Base-by-base conservation (phyloP, 2,797 vertebrate genomes). In the Bryconaethiops microstoma region DNA sequence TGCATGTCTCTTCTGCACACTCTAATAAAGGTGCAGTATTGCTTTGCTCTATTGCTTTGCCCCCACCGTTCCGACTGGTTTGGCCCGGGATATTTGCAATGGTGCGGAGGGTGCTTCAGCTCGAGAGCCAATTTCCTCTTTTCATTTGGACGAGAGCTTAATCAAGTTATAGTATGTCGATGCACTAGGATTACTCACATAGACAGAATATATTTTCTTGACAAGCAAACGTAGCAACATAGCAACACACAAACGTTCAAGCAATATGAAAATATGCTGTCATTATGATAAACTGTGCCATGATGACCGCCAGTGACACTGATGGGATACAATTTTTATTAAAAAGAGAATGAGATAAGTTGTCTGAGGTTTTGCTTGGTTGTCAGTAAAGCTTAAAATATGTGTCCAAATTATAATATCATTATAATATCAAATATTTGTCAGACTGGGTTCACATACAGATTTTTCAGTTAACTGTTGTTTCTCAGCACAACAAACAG, bases 81-180 rank as follows among this genome's bases (percentile, higher is more conserved):
- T 23, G 62, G 68, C 12, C 59, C 60, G 17, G 67, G 69, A 74
- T 74, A 76, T 79, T 76, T 65, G 78, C 77, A 67, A 73, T 52
- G 73, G 68, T 71, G 79, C 21, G 14, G 57, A 78, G 74, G 42
- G 69, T 63, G 64, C 62, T 77, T 81, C 75, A 54, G 16, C 79
- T 62, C 65, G 77, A 85, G 81, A 69, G 78, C 74, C 78, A 85
- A 85, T 85, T 83, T 83, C 81, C 78, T 77, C 59, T 78, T 81
- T 85, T 83, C 59, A 83, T 80, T 78, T 77, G 50, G 17, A 35
- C 25, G 9, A 83, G 65, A 39, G 35, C 52, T 78, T 85, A 75
- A 85, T 83, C 75, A 78, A 78, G 81, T 78, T 71, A 74, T 68
- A 55, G 48, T 71, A 40, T 48, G 65, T 73, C 78, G 42, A 17